Conservation (phyloP, 1,140 invertebrate species). For the Megalonaias nervosa region DNA sequence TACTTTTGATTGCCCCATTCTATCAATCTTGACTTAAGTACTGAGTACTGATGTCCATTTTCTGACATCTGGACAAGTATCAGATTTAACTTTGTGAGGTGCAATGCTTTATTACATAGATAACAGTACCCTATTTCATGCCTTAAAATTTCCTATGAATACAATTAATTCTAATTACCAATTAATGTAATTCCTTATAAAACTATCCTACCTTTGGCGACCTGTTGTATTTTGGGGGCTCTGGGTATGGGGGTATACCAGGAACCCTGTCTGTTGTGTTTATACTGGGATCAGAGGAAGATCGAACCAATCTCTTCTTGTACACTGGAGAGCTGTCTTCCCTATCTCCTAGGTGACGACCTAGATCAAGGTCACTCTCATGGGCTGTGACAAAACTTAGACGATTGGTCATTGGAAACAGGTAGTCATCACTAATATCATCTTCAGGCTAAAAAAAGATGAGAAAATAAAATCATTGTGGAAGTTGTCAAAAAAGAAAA, state of each 20-base stretch:
- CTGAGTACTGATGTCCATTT: no score
- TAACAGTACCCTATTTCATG: no score
- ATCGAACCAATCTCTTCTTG: conserved; percentile 56
- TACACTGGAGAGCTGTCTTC: conserved; percentile 48
- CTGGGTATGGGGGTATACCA: conserved; percentile 82
- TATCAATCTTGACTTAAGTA: no score
- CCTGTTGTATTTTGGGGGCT: conserved; percentile 68
- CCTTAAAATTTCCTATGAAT: no score
- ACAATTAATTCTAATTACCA: no score
- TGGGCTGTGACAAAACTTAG: conserved; percentile 96
- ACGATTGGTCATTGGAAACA: conserved; percentile 97
- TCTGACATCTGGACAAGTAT: no score
- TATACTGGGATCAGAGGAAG: conserved; percentile 77
- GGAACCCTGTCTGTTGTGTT: conserved; percentile 77
- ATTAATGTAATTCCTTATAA: no score
- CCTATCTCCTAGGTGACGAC: conserved; percentile 57
- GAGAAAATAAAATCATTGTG: no score
- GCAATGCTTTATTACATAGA: no score
- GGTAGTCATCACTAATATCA: conserved; percentile 84
- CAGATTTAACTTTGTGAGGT: no score
- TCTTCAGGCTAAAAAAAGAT: conserved; percentile 69
- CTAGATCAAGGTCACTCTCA: conserved; percentile 89
- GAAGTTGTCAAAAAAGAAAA: no score
- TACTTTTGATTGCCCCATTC: no score
- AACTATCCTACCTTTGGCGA: conserved; percentile 34